Conservation (phyloP, 2,113 vertebrate genomes). For the Apus apus region DNA sequence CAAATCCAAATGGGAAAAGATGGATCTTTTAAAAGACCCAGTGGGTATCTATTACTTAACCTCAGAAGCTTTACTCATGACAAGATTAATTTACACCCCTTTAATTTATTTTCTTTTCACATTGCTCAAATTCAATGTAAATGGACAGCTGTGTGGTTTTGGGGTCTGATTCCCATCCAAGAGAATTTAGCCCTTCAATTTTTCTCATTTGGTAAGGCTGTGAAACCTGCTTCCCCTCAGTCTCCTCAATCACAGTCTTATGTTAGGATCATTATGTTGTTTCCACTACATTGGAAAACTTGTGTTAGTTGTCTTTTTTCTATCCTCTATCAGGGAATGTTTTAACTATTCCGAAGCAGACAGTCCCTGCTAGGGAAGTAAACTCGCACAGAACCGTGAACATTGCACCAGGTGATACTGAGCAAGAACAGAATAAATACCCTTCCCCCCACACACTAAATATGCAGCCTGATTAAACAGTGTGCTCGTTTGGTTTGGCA, state of each 20-base stretch:
- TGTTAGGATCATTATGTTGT: neutral
- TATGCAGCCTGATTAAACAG: neutral
- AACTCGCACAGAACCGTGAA: neutral
- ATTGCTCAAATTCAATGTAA: neutral
- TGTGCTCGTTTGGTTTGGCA: too few species aligned
- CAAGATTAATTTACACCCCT: neutral
- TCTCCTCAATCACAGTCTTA: neutral
- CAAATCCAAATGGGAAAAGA: neutral
- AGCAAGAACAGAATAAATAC: neutral
- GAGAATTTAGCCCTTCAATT: neutral
- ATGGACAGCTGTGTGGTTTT: neutral
- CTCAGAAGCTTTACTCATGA: neutral
- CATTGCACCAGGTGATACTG: neutral
- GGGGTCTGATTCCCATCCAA: neutral
- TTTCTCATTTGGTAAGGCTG: neutral
- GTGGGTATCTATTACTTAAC: neutral
- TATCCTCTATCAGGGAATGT: neutral
- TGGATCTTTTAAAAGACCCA: neutral
- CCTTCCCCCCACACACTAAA: rapidly evolving
- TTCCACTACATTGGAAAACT: neutral
- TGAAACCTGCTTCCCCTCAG: neutral
- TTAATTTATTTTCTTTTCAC: neutral
- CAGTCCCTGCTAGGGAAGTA: neutral
- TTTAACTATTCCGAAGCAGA: neutral
- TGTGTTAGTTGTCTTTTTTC: neutral